These are phyloP conservation scores for Celastrina argiolus DNA, from an alignment of 2,888 invertebrate genomes.

Conservation along the genomic window DNA sequence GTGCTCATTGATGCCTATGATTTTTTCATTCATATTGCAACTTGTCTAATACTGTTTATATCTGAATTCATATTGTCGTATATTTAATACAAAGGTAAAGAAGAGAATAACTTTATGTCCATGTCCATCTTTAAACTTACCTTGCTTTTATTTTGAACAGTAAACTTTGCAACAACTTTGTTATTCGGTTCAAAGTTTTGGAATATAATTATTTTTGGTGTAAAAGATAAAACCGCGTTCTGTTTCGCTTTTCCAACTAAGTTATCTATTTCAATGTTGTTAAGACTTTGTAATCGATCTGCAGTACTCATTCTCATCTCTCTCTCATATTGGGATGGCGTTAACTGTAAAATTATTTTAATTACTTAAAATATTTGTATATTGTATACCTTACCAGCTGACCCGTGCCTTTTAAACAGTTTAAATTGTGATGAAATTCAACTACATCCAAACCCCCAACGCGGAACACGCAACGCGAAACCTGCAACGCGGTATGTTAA, in stretches of 20 bases:
- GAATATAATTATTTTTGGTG: slow-evolving; percentile 77
- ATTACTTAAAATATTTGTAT: too few species aligned
- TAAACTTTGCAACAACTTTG: slow-evolving; percentile 67
- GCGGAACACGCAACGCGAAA: too few species aligned
- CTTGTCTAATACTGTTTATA: too few species aligned
- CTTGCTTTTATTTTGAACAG: slow-evolving; percentile 76
- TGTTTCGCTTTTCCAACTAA: slow-evolving; percentile 45
- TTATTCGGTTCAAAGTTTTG: slow-evolving; percentile 78
- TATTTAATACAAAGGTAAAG: too few species aligned
- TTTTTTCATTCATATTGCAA: neutral
- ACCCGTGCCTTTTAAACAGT: too few species aligned
- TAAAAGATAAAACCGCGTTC: slow-evolving; percentile 51
- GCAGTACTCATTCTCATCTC: slow-evolving; percentile 59
- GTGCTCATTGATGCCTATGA: neutral
- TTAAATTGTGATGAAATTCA: too few species aligned
- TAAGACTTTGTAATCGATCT: slow-evolving; percentile 53
- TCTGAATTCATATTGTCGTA: too few species aligned
- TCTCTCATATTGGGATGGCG: slow-evolving; percentile 59
- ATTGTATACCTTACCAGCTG: too few species aligned
- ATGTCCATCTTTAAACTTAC: slow-evolving; percentile 46
- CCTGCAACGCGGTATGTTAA: too few species aligned
- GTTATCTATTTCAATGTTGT: slow-evolving; percentile 53
- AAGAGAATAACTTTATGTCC: neutral
- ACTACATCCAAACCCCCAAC: too few species aligned
- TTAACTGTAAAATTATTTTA: slow-evolving; percentile 48